These are phyloP conservation scores for Ectropis crepuscularia DNA, from an alignment of 2,888 invertebrate species.

Conservation along the genomic window DNA sequence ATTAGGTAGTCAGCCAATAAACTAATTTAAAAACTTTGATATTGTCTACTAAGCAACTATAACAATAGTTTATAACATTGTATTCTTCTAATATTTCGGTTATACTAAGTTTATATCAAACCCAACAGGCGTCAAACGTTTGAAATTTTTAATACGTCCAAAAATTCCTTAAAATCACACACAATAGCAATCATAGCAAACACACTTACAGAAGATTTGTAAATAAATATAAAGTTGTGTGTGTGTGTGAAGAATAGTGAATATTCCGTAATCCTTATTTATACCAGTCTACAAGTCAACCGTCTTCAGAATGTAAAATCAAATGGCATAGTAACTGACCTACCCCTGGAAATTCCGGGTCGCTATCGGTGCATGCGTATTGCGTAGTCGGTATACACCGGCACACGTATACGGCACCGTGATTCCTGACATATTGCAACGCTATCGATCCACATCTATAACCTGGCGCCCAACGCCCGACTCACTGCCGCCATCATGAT, in stretches of 20 bases:
- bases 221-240: no score
- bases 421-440: constrained; percentile 59
- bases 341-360: constrained; percentile 60
- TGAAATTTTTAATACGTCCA: no score
- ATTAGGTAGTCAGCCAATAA: no score
- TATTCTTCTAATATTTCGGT: no score
- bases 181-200: no score
- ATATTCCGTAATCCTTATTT: not conserved
- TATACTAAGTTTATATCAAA: no score
- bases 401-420: constrained; percentile 36
- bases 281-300: not conserved
- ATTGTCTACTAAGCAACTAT: no score
- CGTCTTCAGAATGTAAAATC: constrained; percentile 37
- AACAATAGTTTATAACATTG: no score
- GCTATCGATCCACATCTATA: constrained; percentile 58
- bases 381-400: constrained; percentile 38
- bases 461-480: constrained; percentile 25
- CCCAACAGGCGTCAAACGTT: no score
- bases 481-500: constrained; percentile 22
- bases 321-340: constrained; percentile 68
- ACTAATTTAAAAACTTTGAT: no score
- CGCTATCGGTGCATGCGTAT: constrained; percentile 67
- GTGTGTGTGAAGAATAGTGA: not conserved
- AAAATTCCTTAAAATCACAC: no score
- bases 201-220: no score